phyloP scores from a whole-genome alignment of 2,113 vertebrate species.

The Mesoclemmys tuberculata region DNA sequence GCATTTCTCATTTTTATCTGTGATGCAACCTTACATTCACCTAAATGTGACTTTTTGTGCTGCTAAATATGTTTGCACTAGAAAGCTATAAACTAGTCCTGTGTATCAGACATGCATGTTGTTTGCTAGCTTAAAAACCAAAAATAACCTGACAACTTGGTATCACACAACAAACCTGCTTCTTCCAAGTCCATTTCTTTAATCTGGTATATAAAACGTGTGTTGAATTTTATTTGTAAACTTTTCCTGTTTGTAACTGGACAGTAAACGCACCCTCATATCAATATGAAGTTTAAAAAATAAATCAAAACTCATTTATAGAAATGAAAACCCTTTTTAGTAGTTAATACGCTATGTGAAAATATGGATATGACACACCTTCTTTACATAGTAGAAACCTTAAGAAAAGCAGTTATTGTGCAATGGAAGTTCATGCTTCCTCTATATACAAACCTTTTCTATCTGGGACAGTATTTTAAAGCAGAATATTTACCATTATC shows the following conservation, averaged over 20 bases:
- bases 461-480: background rate
- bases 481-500: background rate
- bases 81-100: background rate
- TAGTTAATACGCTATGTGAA: conserved; percentile 14
- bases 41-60: background rate
- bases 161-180: background rate
- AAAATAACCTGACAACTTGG: background rate
- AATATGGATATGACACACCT: background rate
- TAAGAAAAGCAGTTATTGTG: conserved; percentile 57
- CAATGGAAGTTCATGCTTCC: conserved; percentile 60
- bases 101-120: background rate
- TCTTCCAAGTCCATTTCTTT: background rate
- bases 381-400: conserved; percentile 48
- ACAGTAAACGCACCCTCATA: background rate
- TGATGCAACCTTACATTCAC: background rate
- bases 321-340: conserved; percentile 17
- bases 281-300: background rate
- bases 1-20: background rate
- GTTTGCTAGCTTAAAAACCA: background rate
- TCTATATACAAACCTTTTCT: conserved; percentile 3
- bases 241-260: background rate
- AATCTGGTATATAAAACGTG: background rate
- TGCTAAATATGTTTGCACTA: background rate
- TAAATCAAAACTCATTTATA: background rate
- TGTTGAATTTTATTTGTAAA: background rate